Evolutionary conservation across 2,888 invertebrate genomes (phyloP).

Genomic region (Erannis defoliaria): DNA sequence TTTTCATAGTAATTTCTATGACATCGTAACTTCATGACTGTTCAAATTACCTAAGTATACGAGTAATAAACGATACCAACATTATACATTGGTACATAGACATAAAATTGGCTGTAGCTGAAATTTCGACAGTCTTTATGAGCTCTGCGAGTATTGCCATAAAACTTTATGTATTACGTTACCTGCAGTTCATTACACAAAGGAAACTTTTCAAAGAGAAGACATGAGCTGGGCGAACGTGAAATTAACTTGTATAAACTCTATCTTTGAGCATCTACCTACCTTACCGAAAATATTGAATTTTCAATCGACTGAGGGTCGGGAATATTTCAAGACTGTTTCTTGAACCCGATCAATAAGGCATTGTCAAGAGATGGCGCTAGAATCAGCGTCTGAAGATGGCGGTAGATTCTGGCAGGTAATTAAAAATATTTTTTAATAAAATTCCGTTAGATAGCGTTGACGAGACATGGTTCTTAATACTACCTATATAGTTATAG

Average conservation of each 20-base stretch:
- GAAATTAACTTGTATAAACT: constrained; percentile 28
- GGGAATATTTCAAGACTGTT: neutral
- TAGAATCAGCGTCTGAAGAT: no score
- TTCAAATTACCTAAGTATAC: no score
- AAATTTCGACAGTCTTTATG: constrained; percentile 26
- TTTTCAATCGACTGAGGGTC: neutral
- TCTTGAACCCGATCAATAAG: neutral
- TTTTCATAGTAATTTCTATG: no score
- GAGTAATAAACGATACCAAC: no score
- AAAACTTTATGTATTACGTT: constrained; percentile 38
- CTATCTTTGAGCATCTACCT: neutral
- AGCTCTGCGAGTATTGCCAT: constrained; percentile 26
- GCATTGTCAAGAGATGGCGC: neutral
- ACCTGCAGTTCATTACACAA: constrained; percentile 50
- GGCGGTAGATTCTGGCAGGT: no score
- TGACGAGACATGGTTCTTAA: no score
- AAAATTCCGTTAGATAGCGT: no score
- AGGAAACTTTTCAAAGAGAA: constrained; percentile 40
- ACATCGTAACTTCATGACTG: no score
- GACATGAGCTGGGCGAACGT: constrained; percentile 26
- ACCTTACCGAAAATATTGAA: neutral
- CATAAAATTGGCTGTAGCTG: constrained; percentile 5
- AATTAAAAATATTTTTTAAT: no score
- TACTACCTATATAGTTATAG: no score
- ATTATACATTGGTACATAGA: neutral